Conservation (phyloP, 1,140 invertebrate genomes). For the Drosophila saltans region DNA sequence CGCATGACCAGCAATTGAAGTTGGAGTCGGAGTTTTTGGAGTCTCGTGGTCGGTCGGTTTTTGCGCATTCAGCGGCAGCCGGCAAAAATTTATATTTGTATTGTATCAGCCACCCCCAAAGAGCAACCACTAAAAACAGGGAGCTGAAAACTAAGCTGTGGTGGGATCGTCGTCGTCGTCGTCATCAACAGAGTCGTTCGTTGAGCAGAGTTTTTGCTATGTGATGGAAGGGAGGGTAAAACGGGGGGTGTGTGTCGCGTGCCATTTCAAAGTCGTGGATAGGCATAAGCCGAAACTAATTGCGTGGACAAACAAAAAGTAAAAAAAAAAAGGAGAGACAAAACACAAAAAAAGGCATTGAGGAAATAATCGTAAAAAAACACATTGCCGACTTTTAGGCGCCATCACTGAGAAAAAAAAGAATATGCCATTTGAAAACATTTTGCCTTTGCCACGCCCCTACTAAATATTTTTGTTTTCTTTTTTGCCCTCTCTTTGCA, state of each 20-base stretch:
- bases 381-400: constrained; percentile 63
- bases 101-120: constrained; percentile 37
- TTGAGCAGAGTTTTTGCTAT: background rate
- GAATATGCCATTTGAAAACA: constrained; percentile 21
- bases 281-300: constrained; percentile 58
- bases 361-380: constrained; percentile 28
- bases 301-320: constrained; percentile 43
- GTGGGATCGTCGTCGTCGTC: constrained; percentile 13
- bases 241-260: constrained; percentile 31
- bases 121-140: constrained; percentile 46
- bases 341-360: constrained; percentile 5
- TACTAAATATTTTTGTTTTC: constrained; percentile 23
- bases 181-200: background rate
- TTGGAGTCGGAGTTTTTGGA: background rate
- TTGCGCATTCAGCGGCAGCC: constrained; percentile 75
- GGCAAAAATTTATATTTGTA: constrained; percentile 57
- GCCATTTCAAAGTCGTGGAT: constrained; percentile 36
- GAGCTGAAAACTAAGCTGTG: constrained; percentile 7
- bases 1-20: constrained; percentile 49
- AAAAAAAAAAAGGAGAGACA: background rate
- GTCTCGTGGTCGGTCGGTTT: constrained; percentile 29
- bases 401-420: constrained; percentile 44
- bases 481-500: constrained; percentile 76
- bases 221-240: background rate
- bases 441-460: constrained; percentile 50